A percentile compares a stretch with the other conserved stretches of the same genome.
phyloP scores from a whole-genome alignment of 2,888 invertebrate genomes.

The Ommatoiulus sabulosus region DNA sequence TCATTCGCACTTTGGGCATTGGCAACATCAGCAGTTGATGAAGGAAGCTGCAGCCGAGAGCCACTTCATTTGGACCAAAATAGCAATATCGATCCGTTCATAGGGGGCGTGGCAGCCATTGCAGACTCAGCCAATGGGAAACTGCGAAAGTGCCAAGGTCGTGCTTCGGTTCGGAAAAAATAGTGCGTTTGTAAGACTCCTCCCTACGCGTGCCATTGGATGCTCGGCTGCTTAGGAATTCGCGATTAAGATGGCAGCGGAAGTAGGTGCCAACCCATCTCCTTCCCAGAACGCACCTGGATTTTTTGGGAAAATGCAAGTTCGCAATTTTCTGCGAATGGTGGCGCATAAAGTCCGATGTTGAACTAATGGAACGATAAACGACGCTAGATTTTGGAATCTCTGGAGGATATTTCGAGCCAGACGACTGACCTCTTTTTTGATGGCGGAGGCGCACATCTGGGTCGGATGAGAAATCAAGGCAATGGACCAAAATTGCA shows the following conservation, averaged over 20 bases:
- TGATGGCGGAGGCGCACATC: background rate
- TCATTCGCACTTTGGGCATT: constrained; percentile 2
- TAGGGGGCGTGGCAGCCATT: background rate
- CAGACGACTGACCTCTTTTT: constrained; percentile 13
- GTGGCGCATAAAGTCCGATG: background rate
- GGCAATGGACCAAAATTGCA: constrained; percentile 23
- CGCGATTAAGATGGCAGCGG: background rate
- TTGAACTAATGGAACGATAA: background rate
- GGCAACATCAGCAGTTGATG: constrained; percentile 27
- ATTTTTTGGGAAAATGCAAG: background rate
- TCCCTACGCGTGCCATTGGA: background rate
- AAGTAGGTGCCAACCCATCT: background rate
- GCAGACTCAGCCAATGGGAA: background rate
- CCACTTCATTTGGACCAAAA: constrained; percentile 44
- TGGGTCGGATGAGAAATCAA: background rate
- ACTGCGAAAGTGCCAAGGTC: background rate
- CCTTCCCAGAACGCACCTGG: constrained; percentile 41
- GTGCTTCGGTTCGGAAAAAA: constrained; percentile 38
- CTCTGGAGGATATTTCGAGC: background rate
- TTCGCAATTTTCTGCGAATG: background rate
- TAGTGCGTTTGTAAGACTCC: background rate
- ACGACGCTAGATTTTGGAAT: background rate
- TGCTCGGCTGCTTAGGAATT: constrained; percentile 4
- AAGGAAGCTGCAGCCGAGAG: constrained; percentile 25
- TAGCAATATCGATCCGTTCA: background rate